Base-by-base conservation (phyloP, 2,113 vertebrate species). In the Toxotes chatareus region DNA sequence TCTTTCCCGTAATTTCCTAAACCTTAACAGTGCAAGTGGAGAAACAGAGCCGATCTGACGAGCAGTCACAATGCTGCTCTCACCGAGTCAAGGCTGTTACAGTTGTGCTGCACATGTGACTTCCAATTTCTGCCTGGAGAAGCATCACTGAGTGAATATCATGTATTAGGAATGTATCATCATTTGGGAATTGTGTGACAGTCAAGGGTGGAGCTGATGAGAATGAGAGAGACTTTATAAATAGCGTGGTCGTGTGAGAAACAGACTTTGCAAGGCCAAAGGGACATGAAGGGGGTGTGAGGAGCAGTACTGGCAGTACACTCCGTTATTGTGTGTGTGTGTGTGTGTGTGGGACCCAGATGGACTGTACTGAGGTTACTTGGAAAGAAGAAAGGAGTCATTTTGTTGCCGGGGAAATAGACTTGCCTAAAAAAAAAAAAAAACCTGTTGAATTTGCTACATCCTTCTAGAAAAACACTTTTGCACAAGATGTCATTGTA, bases 321-420 rank as follows among this genome's bases (percentile, higher is more conserved):
- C 85, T 84, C 89, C 49, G 81, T 88, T 88, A 87, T 85, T 89
- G 82, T 92, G 80, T 84, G 86, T 86, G 84, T 84, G 72, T 76
- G 77, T 88, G 75, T 73, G 61, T 80, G 73, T 81, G 60, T 73
- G 42, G 80, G 83, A 86, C 90, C 84, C 92, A 95, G 94, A 94
- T 95, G 92, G 93, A 93, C 93, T 90, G 88, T 36, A 79, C 85
- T 92, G 86, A 91, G 86, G 89, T 92, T 92, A 91, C 85, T 90
- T 85, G 83, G 82, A 92, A 74, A 82, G 85, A 91, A 91, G 85
- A 89, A 93, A 93, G 89, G 81, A 90, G 72, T 88, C 40, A 47
- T 77, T 72, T 72, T 44, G 80, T 88, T 91, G 72, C 84, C 85
- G 76, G 73, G 79, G 84, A 92, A 92, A 92, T 90, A 69, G 82